A percentile compares a stretch with the other conserved stretches of the same genome.
Conservation (phyloP, 2,888 invertebrate genomes). For the Drosophila differens region DNA sequence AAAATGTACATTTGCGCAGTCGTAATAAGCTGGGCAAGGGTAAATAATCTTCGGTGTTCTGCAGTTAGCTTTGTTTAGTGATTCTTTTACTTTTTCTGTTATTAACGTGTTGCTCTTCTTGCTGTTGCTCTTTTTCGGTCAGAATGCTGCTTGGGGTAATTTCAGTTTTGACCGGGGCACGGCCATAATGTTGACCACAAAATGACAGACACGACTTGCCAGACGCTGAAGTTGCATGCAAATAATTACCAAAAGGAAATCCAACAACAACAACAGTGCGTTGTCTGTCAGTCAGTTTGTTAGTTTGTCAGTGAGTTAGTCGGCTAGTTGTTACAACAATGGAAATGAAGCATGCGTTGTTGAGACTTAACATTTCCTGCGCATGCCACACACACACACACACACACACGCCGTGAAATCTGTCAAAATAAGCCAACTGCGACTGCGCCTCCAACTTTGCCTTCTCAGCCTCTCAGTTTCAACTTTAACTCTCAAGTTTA, state of each 20-base stretch:
- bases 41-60: conserved; percentile 2
- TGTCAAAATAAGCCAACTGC: conserved; percentile 68
- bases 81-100: conserved; percentile 30
- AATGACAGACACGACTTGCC: conserved; percentile 51
- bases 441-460: conserved; percentile 18
- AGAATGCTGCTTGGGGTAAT: conserved; percentile 56
- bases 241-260: conserved; percentile 78
- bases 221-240: conserved; percentile 76
- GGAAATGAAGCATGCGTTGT: conserved; percentile 50
- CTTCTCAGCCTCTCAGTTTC: conserved; percentile 10
- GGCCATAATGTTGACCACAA: conserved; percentile 73
- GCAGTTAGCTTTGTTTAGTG: neutral
- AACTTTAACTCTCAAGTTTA: conserved; percentile 12
- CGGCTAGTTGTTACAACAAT: conserved; percentile 39
- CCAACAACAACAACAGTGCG: conserved; percentile 27
- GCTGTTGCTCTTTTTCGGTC: conserved; percentile 43
- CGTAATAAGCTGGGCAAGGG: neutral
- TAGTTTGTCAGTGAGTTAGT: conserved; percentile 18
- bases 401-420: conserved; percentile 63
- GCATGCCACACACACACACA: conserved; percentile 36
- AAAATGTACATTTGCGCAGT: neutral
- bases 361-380: conserved; percentile 74
- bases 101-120: conserved; percentile 65
- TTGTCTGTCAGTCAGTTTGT: conserved; percentile 32
- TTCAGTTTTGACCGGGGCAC: conserved; percentile 63